These are phyloP conservation scores for Ernsta delagoae DNA, from an alignment of 2,888 invertebrate species.

Conservation along the genomic window DNA sequence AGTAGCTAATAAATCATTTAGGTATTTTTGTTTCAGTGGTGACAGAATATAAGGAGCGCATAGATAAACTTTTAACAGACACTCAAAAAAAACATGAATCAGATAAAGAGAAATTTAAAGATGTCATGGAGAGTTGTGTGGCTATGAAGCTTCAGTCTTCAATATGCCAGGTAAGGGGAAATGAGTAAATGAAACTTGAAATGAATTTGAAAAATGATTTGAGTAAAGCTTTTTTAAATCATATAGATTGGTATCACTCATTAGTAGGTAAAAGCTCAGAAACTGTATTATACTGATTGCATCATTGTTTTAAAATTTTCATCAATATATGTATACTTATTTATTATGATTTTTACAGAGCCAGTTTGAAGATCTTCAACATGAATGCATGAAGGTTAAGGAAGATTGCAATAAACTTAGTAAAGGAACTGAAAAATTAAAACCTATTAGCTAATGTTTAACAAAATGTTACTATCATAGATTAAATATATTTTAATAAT, in stretches of 20 bases:
- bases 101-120: slow-evolving; percentile 66
- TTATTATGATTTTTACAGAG: too few species aligned
- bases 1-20: not conserved
- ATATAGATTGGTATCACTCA: too few species aligned
- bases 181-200: not conserved
- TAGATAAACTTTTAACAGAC: slow-evolving; percentile 69
- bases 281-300: too few species aligned
- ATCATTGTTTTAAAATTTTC: too few species aligned
- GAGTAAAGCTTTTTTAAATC: too few species aligned
- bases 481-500: too few species aligned
- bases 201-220: too few species aligned
- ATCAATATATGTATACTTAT: too few species aligned
- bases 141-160: slow-evolving; percentile 71
- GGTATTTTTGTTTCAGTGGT: slow-evolving; percentile 58
- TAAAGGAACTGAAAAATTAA: slow-evolving; percentile 48
- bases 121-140: slow-evolving; percentile 70
- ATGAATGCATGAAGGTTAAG: slow-evolving; percentile 65
- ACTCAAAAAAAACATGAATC: slow-evolving; percentile 61
- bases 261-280: too few species aligned
- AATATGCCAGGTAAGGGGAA: slow-evolving; percentile 65
- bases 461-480: too few species aligned
- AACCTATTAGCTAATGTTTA: slow-evolving; percentile 36
- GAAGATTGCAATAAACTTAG: slow-evolving; percentile 58
- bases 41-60: slow-evolving; percentile 70
- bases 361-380: slow-evolving; percentile 74